These are phyloP conservation scores for Nymphalis c-album DNA, from an alignment of 2,888 invertebrate species.

Conservation along the genomic window DNA sequence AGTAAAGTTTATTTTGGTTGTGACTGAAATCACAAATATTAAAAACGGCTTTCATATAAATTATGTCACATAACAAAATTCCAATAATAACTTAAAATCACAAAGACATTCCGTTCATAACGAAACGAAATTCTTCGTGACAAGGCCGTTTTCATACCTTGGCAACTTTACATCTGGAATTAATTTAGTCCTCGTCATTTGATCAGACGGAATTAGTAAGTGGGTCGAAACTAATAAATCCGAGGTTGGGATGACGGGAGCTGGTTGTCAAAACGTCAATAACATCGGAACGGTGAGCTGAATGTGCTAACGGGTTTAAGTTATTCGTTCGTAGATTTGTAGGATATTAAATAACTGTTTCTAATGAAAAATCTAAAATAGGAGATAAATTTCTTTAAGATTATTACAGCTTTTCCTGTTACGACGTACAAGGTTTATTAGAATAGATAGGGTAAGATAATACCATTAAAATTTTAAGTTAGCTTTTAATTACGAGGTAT, in stretches of 20 bases:
- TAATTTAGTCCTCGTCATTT: conserved; percentile 26
- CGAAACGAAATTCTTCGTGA: conserved; percentile 13
- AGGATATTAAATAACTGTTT: background rate
- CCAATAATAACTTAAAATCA: background rate
- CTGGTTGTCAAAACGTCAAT: conserved; percentile 56
- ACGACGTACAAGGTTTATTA: too few species aligned
- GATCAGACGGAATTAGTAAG: conserved; percentile 34
- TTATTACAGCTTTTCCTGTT: too few species aligned
- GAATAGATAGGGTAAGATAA: too few species aligned
- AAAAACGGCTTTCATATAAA: background rate
- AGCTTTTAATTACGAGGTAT: too few species aligned
- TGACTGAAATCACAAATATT: background rate
- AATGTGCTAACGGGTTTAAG: conserved; percentile 8
- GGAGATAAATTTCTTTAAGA: too few species aligned
- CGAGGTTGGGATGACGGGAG: conserved; percentile 29
- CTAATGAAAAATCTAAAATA: too few species aligned
- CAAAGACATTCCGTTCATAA: background rate
- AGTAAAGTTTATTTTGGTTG: too few species aligned
- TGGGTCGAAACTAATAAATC: conserved; percentile 37
- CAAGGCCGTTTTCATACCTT: conserved; percentile 13
- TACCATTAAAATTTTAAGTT: too few species aligned
- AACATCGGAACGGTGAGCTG: conserved; percentile 35
- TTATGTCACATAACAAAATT: background rate
- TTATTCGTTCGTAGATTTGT: background rate
- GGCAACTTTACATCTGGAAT: conserved; percentile 19